Evolutionary conservation across 1,140 invertebrate species (phyloP), one percentile per base, ranked within the genome.

Genomic region (Phymastichus coffea): DNA sequence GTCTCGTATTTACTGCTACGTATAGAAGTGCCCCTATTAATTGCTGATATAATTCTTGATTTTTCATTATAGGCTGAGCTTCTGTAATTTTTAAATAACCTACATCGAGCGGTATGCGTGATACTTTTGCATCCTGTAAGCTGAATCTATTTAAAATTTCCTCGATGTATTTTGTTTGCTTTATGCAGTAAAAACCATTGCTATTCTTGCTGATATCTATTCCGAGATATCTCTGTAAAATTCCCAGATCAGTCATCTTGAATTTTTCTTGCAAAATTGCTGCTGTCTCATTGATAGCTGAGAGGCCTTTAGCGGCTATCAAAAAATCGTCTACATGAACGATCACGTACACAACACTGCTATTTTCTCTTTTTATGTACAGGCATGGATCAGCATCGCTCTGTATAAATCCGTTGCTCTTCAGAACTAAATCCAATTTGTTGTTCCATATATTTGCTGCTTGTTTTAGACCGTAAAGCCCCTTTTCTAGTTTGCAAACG

Each of bases 261-360:
- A 46, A 25, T 9, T 46, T 25, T 8, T 26, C 15, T 26, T 25
- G 22, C 43, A 46, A n/a, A 14, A 6, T 8, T 7, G 9, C 1
- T 19, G 12, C 22, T 14, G 17, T 14, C 9, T 33, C 15, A 14
- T 46, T n/a, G 8, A 25, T 26, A 3, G 23, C 4, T 14, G 12
- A 14, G 2, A 26, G 3, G 2, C 14, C 2, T 6, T 26, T 46
- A n/a, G 0, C 14, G 4, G 17, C 17, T 14, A 46, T 19, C n/a
- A 46, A 6, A 3, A 14, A n/a, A 26, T 46, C 43, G 7, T 46
- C 43, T 7, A 46, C 48, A 17, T 51, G 25, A 4, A 51, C 20
- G 14, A 53, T n/a, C 47, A 67, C n/a, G 41, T 37, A 19, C 41
- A 52, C 63, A 8, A 54, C 35, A 14, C 40, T 19, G 26, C 49